Conservation (phyloP, 2,797 vertebrate species). For the Etheostoma nigrum region DNA sequence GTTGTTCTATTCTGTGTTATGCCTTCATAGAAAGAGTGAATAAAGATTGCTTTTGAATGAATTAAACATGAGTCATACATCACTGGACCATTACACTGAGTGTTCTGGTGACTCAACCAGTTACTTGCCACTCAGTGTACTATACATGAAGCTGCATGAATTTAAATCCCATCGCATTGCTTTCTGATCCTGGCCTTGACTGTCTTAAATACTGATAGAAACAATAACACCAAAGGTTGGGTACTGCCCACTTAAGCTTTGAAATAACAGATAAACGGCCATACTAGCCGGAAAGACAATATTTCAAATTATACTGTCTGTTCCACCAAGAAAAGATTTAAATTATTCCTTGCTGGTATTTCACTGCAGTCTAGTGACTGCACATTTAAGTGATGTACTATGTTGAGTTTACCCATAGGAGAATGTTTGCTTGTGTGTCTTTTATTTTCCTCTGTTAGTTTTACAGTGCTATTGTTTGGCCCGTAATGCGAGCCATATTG, state of each 20-base stretch:
- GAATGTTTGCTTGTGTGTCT: conserved; percentile 71
- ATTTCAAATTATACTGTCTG: conserved; percentile 37
- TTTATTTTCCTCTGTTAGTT: conserved; percentile 70
- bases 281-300: conserved; percentile 35
- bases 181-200: conserved; percentile 54
- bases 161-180: conserved; percentile 71
- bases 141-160: conserved; percentile 73
- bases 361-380: conserved; percentile 49
- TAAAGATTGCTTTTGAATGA: conserved; percentile 78
- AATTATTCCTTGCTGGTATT: conserved; percentile 71
- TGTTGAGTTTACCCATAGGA: conserved; percentile 68
- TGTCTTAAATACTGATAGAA: conserved; percentile 67
- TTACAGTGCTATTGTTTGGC: conserved; percentile 62
- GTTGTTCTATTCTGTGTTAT: conserved; percentile 69
- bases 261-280: conserved; percentile 68
- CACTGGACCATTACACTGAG: conserved; percentile 79
- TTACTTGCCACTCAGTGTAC: conserved; percentile 76
- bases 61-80: conserved; percentile 84
- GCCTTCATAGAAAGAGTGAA: conserved; percentile 77
- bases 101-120: conserved; percentile 75
- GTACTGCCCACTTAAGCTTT: conserved; percentile 60
- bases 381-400: conserved; percentile 58
- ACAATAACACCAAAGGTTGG: conserved; percentile 50
- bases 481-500: conserved; percentile 65
- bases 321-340: conserved; percentile 49